A percentile compares a stretch with the other conserved stretches of the same genome.
These are phyloP conservation scores for Solenopsis fugax DNA, from an alignment of 1,140 invertebrate species.

Conservation along the genomic window DNA sequence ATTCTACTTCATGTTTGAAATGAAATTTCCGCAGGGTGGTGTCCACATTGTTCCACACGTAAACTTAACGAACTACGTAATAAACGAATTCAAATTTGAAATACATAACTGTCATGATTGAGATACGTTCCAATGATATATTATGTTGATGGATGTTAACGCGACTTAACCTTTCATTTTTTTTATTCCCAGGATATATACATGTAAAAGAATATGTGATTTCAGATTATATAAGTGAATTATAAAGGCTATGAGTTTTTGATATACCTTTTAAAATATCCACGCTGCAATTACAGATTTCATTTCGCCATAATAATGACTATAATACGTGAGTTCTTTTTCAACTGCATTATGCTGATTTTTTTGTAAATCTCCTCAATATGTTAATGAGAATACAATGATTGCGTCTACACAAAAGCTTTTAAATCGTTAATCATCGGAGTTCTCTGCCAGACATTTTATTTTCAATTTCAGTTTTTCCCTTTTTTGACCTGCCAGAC, in stretches of 20 bases:
- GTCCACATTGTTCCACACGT: background rate
- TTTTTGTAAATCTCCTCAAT: slow-evolving; percentile 9
- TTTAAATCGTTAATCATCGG: slow-evolving; percentile 35
- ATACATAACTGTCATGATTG: background rate
- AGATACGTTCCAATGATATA: background rate
- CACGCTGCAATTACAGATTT: background rate
- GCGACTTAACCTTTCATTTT: background rate
- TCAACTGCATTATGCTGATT: background rate
- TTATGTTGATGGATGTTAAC: slow-evolving; percentile 4
- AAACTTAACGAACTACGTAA: background rate
- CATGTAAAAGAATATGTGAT: background rate
- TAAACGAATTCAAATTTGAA: background rate
- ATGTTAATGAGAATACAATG: slow-evolving; percentile 5
- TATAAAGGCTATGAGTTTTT: background rate
- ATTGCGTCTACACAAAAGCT: slow-evolving; percentile 52
- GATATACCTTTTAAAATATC: background rate
- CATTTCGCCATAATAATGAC: background rate
- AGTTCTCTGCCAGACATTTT: slow-evolving; percentile 52
- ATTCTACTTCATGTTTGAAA: slow-evolving; percentile 24
- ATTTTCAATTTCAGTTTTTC: slow-evolving; percentile 34
- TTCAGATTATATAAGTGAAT: slow-evolving; percentile 10
- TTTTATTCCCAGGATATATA: background rate
- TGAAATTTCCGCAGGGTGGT: slow-evolving; percentile 31
- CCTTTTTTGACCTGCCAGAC: slow-evolving; percentile 4
- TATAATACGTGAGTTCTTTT: background rate